Conservation (phyloP, 2,888 invertebrate species). For the Drosophila mercatorum region DNA sequence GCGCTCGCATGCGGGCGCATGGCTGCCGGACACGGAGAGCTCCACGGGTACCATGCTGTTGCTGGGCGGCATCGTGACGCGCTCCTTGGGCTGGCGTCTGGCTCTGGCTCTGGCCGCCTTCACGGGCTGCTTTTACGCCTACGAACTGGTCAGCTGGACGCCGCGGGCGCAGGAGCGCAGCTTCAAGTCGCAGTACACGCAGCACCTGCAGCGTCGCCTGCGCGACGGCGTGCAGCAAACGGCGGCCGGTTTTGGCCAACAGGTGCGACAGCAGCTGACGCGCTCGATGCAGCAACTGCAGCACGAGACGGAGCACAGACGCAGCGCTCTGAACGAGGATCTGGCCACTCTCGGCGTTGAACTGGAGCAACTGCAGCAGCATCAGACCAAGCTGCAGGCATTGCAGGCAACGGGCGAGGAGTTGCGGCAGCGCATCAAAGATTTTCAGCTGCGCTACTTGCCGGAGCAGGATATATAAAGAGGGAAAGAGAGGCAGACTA, state of each 20-base stretch:
- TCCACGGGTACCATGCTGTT: slow-evolving; percentile 95
- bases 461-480: slow-evolving; percentile 1
- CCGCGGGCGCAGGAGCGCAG: slow-evolving; percentile 96
- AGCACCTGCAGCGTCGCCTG: slow-evolving; percentile 95
- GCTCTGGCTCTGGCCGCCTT: slow-evolving; percentile 91
- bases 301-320: slow-evolving; percentile 6
- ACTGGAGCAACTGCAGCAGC: slow-evolving; percentile 17
- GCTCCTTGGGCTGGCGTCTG: slow-evolving; percentile 98
- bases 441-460: slow-evolving; percentile 48
- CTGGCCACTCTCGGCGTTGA: slow-evolving; percentile 13
- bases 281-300: slow-evolving; percentile 15
- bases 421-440: slow-evolving; percentile 33
- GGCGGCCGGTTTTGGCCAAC: slow-evolving; percentile 96
- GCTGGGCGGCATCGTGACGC: slow-evolving; percentile 92
- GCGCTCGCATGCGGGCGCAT: slow-evolving; percentile 85
- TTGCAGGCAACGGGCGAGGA: slow-evolving; percentile 13
- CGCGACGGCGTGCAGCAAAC: slow-evolving; percentile 96
- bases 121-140: slow-evolving; percentile 95
- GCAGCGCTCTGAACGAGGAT: slow-evolving; percentile 18
- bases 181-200: slow-evolving; percentile 97
- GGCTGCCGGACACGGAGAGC: slow-evolving; percentile 92
- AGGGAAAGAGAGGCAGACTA: background rate
- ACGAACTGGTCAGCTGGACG: slow-evolving; percentile 99
- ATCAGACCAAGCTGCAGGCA: slow-evolving; percentile 26
- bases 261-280: slow-evolving; percentile 53